Conservation (phyloP, 1,140 invertebrate species). For the Copidosoma floridanum region DNA sequence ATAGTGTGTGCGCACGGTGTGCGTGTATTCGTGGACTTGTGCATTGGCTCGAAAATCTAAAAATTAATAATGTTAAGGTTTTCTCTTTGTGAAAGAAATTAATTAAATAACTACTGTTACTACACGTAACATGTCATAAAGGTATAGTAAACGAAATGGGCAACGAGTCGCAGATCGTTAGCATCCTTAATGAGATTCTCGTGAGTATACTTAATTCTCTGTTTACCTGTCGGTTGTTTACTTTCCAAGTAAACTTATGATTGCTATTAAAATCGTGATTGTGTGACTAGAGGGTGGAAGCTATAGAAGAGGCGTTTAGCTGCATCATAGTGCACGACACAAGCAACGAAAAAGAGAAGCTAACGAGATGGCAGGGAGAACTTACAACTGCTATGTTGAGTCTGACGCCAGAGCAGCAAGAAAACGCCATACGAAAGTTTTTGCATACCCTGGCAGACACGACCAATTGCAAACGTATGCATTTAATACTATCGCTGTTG, state of each 20-base stretch:
- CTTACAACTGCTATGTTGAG: constrained; percentile 56
- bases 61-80: no score
- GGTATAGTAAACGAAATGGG: constrained; percentile 9
- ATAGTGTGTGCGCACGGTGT: no score
- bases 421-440: constrained; percentile 70
- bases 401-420: constrained; percentile 68
- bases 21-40: no score
- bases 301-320: constrained; percentile 83
- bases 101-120: no score
- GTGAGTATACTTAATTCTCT: constrained; percentile 4
- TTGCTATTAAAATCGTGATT: not conserved
- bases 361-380: constrained; percentile 65
- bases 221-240: not conserved
- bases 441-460: constrained; percentile 68
- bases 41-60: no score
- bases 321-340: constrained; percentile 76
- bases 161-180: constrained; percentile 25
- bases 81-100: no score
- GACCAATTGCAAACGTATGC: constrained; percentile 69
- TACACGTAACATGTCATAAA: no score
- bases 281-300: constrained; percentile 68
- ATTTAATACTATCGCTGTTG: constrained; percentile 70
- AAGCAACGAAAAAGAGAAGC: constrained; percentile 66
- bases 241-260: not conserved
- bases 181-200: constrained; percentile 24